Evolutionary conservation across 2,888 invertebrate species (phyloP).

Genomic region (Drosophila anceps): DNA sequence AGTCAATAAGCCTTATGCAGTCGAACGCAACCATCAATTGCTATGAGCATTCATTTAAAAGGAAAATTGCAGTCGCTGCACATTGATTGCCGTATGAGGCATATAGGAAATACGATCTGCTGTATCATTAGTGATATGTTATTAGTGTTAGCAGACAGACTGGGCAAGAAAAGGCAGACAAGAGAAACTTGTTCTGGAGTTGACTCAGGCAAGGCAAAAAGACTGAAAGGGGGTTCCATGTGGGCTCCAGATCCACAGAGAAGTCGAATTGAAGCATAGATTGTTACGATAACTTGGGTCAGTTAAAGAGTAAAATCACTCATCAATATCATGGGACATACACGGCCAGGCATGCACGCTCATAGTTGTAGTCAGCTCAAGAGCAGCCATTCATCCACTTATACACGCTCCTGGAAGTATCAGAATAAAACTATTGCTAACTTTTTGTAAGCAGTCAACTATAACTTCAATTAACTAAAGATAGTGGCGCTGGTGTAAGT

Average conservation of each 20-base stretch:
- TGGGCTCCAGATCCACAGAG: neutral
- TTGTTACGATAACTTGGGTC: no score
- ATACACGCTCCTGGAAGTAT: neutral
- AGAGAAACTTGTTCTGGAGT: neutral
- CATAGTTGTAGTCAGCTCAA: no score
- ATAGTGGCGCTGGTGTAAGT: conserved; percentile 1
- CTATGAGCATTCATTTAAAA: neutral
- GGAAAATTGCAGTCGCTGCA: neutral
- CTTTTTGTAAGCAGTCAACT: neutral
- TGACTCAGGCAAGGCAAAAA: neutral
- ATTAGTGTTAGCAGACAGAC: neutral
- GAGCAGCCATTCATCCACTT: neutral
- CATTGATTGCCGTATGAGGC: neutral
- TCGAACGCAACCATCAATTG: neutral
- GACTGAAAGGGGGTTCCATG: neutral
- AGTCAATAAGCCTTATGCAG: neutral
- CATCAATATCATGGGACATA: no score
- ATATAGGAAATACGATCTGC: neutral
- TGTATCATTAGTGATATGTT: neutral
- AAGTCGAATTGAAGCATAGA: no score
- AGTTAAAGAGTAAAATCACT: no score
- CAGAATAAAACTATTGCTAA: neutral
- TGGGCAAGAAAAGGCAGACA: neutral
- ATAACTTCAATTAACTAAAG: conserved; percentile 14
- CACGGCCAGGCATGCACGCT: no score